Evolutionary conservation across 2,888 invertebrate genomes (phyloP).

Genomic region (Caenorhabditis parvicauda): DNA sequence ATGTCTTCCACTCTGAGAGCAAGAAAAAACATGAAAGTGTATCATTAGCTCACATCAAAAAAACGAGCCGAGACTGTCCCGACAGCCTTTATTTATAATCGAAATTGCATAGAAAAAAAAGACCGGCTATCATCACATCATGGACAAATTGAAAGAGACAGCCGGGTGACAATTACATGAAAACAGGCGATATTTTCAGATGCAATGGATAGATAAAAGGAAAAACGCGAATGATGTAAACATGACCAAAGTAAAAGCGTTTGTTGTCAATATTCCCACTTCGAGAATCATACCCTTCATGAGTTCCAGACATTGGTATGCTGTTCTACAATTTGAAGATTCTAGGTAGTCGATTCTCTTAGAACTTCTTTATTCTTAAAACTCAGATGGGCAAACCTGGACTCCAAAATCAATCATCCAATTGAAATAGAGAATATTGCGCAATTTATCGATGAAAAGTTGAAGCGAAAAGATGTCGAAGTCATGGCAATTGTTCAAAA

Average conservation of each 20-base stretch:
- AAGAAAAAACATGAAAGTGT: neutral
- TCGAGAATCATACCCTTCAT: slow-evolving; percentile 37
- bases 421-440: slow-evolving; percentile 30
- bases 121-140: too few relatives aligned
- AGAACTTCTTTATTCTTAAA: neutral
- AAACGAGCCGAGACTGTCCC: too few relatives aligned
- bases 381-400: slow-evolving; percentile 53
- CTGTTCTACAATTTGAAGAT: slow-evolving; percentile 25
- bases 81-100: too few relatives aligned
- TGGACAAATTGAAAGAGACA: neutral
- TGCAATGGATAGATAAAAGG: slow-evolving; percentile 34
- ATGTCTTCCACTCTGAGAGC: too few relatives aligned
- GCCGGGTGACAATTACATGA: neutral
- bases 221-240: slow-evolving; percentile 20
- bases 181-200: slow-evolving; percentile 12
- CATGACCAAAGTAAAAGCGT: slow-evolving; percentile 29
- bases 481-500: slow-evolving; percentile 19
- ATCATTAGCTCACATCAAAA: neutral
- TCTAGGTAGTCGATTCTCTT: slow-evolving; percentile 16
- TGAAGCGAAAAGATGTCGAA: slow-evolving; percentile 10
- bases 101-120: too few relatives aligned
- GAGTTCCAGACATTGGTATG: slow-evolving; percentile 55
- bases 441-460: slow-evolving; percentile 9
- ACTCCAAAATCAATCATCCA: slow-evolving; percentile 51
- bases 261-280: slow-evolving; percentile 44